A percentile compares a stretch with the other conserved stretches of the same genome.
Conservation (phyloP, 1,140 invertebrate genomes). For the Stenopsyche tienmushanensis region DNA sequence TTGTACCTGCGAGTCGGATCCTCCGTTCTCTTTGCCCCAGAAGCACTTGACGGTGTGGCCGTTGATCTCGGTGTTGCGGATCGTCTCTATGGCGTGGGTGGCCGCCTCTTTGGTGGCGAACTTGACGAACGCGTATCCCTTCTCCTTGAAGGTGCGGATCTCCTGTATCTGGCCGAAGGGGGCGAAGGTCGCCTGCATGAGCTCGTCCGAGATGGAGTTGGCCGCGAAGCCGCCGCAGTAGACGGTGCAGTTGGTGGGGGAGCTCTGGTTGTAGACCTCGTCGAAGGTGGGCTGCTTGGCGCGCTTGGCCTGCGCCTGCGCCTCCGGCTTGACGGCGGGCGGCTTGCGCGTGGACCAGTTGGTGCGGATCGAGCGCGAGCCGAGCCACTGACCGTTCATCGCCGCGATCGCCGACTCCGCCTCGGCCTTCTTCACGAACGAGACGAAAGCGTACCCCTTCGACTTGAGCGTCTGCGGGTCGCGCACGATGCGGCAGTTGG, state of each 20-base stretch:
- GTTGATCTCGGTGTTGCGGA: conserved; percentile 95
- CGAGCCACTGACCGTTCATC: conserved; percentile 99
- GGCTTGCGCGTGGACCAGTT: conserved; percentile 99
- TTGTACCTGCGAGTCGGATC: conserved; percentile 34
- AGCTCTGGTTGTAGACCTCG: conserved; percentile 94
- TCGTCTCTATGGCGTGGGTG: conserved; percentile 93
- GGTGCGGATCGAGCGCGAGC: conserved; percentile 95
- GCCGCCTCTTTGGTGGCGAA: conserved; percentile 97
- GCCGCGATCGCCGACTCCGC: conserved; percentile 95
- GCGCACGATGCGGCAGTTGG: conserved; percentile 97
- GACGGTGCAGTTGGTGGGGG: conserved; percentile 97
- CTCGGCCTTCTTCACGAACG: conserved; percentile 98
- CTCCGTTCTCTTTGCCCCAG: conserved; percentile 91
- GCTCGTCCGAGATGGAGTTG: conserved; percentile 90
- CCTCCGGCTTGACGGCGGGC: conserved; percentile 66
- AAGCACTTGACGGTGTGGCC: conserved; percentile 97
- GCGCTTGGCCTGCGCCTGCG: conserved; percentile 55
- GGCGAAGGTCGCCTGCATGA: conserved; percentile 94
- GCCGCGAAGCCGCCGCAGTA: conserved; percentile 96
- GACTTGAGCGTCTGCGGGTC: conserved; percentile 98
- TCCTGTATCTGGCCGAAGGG: conserved; percentile 95
- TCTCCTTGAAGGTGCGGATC: conserved; percentile 97
- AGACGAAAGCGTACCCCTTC: conserved; percentile 99
- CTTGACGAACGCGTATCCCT: conserved; percentile 99
- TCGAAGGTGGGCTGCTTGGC: conserved; percentile 65